Evolutionary conservation across 1,140 invertebrate species (phyloP).

Genomic region (Drosophila equinoxialis): DNA sequence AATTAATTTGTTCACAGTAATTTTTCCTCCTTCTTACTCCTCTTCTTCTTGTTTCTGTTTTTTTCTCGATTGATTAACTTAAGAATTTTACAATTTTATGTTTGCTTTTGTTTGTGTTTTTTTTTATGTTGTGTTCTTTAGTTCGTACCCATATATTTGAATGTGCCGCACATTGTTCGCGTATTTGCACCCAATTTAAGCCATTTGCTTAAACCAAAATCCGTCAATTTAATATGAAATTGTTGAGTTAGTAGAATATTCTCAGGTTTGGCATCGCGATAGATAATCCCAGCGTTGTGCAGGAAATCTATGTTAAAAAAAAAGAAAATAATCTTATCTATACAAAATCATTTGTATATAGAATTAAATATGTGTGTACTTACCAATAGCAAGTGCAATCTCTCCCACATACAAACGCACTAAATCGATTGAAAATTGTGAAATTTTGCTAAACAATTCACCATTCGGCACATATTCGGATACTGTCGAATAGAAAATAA

Average conservation of each 20-base stretch:
- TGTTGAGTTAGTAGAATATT: conserved; percentile 93
- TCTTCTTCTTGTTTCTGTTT: conserved; percentile 14
- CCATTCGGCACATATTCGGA: conserved; percentile 92
- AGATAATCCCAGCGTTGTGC: conserved; percentile 95
- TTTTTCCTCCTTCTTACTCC: neutral
- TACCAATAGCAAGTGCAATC: conserved; percentile 92
- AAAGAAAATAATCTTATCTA: too few relatives aligned
- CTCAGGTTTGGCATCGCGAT: conserved; percentile 95
- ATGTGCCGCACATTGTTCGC: conserved; percentile 94
- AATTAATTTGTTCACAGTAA: conserved; percentile 14
- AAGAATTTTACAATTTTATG: conserved; percentile 19
- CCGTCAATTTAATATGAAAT: conserved; percentile 92
- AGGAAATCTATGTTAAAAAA: conserved; percentile 90
- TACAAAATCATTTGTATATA: neutral
- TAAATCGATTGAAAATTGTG: conserved; percentile 89
- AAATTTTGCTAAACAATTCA: conserved; percentile 89
- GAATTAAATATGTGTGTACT: conserved; percentile 54
- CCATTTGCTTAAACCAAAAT: conserved; percentile 98
- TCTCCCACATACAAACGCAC: conserved; percentile 91
- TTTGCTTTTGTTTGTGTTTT: conserved; percentile 31
- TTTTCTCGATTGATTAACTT: neutral
- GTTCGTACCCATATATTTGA: conserved; percentile 93
- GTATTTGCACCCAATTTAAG: conserved; percentile 89
- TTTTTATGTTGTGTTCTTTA: conserved; percentile 26
- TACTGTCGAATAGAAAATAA: conserved; percentile 86